Evolutionary conservation across 2,113 vertebrate species (phyloP).

Genomic region (Oncorhynchus masou): DNA sequence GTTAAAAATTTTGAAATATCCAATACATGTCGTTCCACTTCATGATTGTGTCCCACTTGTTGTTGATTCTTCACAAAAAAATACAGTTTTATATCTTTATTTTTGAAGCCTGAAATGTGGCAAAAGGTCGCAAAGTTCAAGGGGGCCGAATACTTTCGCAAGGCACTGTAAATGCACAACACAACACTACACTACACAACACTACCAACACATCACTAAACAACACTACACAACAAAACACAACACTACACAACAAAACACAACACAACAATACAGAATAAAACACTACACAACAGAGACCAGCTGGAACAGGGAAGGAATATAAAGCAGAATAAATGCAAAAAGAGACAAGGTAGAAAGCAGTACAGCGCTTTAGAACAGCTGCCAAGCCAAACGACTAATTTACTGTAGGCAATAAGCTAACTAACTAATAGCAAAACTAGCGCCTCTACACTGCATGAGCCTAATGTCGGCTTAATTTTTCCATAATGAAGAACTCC

Average conservation of each 20-base stretch:
- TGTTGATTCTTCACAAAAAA: too few species aligned
- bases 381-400: neutral
- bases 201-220: neutral
- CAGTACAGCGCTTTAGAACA: neutral
- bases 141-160: too few species aligned
- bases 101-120: too few species aligned
- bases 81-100: too few species aligned
- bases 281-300: neutral
- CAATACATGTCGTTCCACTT: too few species aligned
- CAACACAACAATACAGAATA: too few species aligned
- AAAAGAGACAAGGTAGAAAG: neutral
- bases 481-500: neutral
- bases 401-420: neutral
- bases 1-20: too few species aligned
- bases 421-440: neutral
- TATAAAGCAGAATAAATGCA: neutral
- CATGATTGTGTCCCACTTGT: too few species aligned
- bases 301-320: neutral
- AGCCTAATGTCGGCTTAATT: neutral
- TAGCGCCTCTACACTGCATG: neutral
- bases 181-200: too few species aligned
- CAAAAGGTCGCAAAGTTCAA: too few species aligned
- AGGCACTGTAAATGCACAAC: conserved; percentile 1
- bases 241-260: too few species aligned
- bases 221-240: neutral